Percentiles rank a stretch among this genome's conserved stretches.
phyloP scores from a whole-genome alignment of 2,113 vertebrate species.

The Takifugu bimaculatus region DNA sequence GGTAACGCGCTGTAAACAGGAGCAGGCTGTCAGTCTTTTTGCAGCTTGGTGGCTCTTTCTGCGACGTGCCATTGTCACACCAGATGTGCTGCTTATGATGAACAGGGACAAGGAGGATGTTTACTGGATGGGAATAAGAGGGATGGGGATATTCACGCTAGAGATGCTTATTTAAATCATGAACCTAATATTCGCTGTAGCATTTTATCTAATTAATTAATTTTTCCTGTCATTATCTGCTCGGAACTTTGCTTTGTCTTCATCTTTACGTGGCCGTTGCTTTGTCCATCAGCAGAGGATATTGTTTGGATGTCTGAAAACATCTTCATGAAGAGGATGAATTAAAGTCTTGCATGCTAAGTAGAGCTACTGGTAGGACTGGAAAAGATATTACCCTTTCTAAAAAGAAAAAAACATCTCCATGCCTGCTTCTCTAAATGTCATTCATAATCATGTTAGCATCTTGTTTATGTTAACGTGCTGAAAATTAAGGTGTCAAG shows the following conservation, averaged over 20 bases:
- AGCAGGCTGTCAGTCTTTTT: conserved; percentile 73
- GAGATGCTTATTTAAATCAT: conserved; percentile 58
- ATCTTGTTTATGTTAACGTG: not conserved
- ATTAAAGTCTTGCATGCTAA: too few relatives aligned
- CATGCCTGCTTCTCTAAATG: not conserved
- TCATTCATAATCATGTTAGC: not conserved
- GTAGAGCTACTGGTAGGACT: too few relatives aligned
- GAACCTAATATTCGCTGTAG: conserved; percentile 46
- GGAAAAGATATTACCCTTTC: too few relatives aligned
- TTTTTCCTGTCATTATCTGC: conserved; percentile 21
- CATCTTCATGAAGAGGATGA: too few relatives aligned
- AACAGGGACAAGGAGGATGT: conserved; percentile 67
- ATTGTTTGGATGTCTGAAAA: conserved; percentile 7
- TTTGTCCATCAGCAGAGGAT: not conserved
- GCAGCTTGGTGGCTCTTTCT: conserved; percentile 64
- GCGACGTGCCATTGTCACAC: conserved; percentile 73
- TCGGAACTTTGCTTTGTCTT: conserved; percentile 28
- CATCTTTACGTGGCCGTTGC: conserved; percentile 3
- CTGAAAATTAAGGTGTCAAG: not conserved
- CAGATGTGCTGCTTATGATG: conserved; percentile 73
- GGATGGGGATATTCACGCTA: conserved; percentile 13
- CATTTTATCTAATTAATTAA: not conserved
- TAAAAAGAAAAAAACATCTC: too few relatives aligned
- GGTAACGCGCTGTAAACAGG: conserved; percentile 72
- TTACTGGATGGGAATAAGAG: conserved; percentile 48